Percentiles rank a stretch among this genome's conserved stretches.
phyloP scores from a whole-genome alignment of 2,113 vertebrate species.

The Aleadryas rufinucha region DNA sequence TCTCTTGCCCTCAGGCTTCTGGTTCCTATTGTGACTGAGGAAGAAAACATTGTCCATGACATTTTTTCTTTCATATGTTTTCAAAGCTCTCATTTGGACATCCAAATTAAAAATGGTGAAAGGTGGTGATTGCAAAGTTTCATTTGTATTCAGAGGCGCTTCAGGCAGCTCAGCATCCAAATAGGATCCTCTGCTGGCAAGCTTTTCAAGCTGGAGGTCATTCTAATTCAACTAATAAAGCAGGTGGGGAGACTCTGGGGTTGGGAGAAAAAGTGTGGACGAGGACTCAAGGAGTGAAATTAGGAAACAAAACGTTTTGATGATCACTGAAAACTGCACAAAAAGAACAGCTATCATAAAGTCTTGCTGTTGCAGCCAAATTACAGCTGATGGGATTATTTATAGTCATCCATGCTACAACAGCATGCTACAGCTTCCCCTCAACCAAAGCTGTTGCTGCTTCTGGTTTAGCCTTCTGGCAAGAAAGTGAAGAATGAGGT shows the following conservation, averaged over 20 bases:
- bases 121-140: background rate
- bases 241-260: background rate
- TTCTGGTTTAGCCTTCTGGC: background rate
- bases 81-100: background rate
- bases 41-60: background rate
- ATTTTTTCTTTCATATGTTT: background rate
- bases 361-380: background rate
- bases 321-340: background rate
- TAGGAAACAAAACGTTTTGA: background rate
- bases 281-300: background rate
- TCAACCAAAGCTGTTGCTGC: background rate
- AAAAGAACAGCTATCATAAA: constrained; percentile 14
- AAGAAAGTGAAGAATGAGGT: background rate
- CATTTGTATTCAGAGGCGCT: background rate
- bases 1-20: background rate
- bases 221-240: background rate
- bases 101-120: background rate
- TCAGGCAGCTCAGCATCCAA: background rate
- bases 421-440: background rate
- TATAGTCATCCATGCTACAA: background rate
- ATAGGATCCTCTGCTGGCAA: background rate
- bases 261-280: background rate
- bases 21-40: background rate
- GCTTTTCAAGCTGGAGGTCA: background rate
- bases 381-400: background rate